These are phyloP conservation scores for Autographa pulchrina DNA, from an alignment of 2,888 invertebrate species.

Conservation along the genomic window DNA sequence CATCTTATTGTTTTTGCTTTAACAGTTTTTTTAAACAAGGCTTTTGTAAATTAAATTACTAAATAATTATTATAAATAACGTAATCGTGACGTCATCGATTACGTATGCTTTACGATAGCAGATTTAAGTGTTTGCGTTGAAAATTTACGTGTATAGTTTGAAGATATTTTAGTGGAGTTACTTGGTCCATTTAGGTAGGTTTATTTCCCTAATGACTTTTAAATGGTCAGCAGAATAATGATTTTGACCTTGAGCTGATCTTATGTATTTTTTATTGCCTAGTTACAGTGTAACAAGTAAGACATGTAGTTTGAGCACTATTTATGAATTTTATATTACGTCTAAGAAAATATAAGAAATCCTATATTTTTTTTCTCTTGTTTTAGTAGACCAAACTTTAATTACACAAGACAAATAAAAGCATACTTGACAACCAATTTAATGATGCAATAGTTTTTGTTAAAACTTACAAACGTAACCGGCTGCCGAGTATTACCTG, in stretches of 20 bases:
- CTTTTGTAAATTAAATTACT: background rate
- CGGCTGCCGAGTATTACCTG: constrained; percentile 39
- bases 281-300: no score
- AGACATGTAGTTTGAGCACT: no score
- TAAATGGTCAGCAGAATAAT: background rate
- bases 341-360: no score
- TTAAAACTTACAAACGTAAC: constrained; percentile 27
- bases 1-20: no score
- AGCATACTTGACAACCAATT: background rate
- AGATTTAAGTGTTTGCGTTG: constrained; percentile 9
- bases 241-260: constrained; percentile 2
- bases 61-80: constrained; percentile 44
- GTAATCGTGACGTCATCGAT: constrained; percentile 39
- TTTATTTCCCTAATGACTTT: background rate
- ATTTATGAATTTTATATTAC: no score
- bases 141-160: background rate
- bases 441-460: background rate
- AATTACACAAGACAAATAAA: background rate
- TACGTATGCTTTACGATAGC: constrained; percentile 25
- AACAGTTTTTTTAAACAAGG: no score
- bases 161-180: background rate
- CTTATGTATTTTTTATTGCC: background rate
- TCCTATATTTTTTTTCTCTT: no score
- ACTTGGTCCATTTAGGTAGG: background rate
- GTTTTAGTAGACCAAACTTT: no score